phyloP scores from a whole-genome alignment of 2,797 vertebrate species.

The Lagocephalus sceleratus region DNA sequence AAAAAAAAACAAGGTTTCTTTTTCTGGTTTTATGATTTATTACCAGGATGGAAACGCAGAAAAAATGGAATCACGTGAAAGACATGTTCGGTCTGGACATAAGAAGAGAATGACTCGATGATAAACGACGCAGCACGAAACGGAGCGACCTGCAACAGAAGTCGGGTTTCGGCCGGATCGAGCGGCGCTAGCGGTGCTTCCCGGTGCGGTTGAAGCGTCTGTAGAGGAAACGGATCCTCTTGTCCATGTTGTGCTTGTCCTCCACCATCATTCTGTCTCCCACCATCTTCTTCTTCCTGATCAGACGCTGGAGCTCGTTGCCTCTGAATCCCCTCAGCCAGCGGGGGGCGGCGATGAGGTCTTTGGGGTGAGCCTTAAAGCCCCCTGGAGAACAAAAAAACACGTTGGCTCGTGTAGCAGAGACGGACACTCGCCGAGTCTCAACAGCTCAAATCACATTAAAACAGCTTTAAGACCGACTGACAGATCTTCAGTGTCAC shows the following conservation, averaged over 20 bases:
- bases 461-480: no score
- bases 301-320: constrained; percentile 87
- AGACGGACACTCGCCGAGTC: not conserved
- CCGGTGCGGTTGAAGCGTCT: constrained; percentile 86
- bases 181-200: constrained; percentile 78
- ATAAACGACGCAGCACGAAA: constrained; percentile 16
- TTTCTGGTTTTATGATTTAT: no score
- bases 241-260: constrained; percentile 84
- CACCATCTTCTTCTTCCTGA: constrained; percentile 86
- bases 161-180: no score
- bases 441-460: not conserved
- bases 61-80: not conserved
- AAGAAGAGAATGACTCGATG: not conserved
- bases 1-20: no score
- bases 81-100: not conserved
- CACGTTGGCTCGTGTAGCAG: not conserved
- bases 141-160: constrained; percentile 16
- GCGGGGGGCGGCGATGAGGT: constrained; percentile 80
- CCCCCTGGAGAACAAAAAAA: constrained; percentile 71
- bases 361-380: constrained; percentile 88
- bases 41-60: not conserved
- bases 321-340: constrained; percentile 90
- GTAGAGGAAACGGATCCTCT: constrained; percentile 89
- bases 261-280: constrained; percentile 86
- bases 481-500: no score